Percentiles rank a stretch among this genome's conserved stretches.
Conservation (phyloP, 2,888 invertebrate species). For the Scrobipalpa costella region DNA sequence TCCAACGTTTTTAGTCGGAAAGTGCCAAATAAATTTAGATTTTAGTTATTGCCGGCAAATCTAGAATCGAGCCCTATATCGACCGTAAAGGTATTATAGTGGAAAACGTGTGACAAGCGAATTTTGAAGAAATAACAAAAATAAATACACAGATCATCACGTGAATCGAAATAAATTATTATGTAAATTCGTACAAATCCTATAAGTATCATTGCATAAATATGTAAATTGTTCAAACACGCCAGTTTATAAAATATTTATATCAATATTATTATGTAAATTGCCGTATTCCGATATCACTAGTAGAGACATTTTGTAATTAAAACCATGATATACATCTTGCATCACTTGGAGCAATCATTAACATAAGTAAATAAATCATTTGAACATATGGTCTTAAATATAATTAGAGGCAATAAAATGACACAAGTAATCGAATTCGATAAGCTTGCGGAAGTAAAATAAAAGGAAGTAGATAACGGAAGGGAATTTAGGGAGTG, state of each 20-base stretch:
- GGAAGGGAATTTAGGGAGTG: conserved; percentile 38
- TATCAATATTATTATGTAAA: neutral
- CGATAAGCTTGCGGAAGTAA: conserved; percentile 48
- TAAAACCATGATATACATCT: conserved; percentile 6
- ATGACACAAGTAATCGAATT: conserved; percentile 41
- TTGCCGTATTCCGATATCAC: neutral
- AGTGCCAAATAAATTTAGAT: too few relatives aligned
- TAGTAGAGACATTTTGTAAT: conserved; percentile 1
- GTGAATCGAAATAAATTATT: too few relatives aligned
- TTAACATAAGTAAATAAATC: conserved; percentile 10
- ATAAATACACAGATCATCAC: too few relatives aligned
- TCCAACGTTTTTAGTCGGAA: too few relatives aligned
- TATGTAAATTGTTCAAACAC: too few relatives aligned
- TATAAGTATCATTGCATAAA: too few relatives aligned
- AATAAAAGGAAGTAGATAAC: conserved; percentile 34
- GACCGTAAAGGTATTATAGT: too few relatives aligned
- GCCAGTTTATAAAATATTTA: neutral
- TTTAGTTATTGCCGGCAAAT: too few relatives aligned
- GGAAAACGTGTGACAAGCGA: too few relatives aligned
- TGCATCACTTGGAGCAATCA: neutral
- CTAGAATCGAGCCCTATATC: too few relatives aligned
- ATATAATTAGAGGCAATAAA: conserved; percentile 45
- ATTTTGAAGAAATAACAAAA: too few relatives aligned
- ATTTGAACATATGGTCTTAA: conserved; percentile 19
- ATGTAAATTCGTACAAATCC: too few relatives aligned